phyloP scores from a whole-genome alignment of 2,888 invertebrate species.

The Frankliniella intonsa region DNA sequence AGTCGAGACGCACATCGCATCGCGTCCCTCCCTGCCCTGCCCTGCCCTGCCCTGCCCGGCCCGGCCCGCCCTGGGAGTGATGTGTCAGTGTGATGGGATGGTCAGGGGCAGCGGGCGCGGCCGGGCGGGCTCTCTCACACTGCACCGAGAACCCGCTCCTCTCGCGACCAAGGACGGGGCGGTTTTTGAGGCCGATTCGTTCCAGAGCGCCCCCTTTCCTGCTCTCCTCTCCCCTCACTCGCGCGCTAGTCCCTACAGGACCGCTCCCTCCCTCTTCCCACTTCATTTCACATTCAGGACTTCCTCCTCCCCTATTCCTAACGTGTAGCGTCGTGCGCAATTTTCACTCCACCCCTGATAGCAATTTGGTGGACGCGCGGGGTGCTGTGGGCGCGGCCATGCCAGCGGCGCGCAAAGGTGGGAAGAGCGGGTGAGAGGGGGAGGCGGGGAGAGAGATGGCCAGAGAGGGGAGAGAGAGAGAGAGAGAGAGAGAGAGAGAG shows the following conservation, averaged over 20 bases:
- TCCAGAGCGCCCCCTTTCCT: too few relatives aligned
- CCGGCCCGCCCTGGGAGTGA: neutral
- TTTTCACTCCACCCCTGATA: slow-evolving; percentile 6
- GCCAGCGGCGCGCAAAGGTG: too few relatives aligned
- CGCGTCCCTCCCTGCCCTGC: neutral
- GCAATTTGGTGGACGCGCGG: neutral
- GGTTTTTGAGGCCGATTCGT: neutral
- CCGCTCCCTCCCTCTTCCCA: neutral
- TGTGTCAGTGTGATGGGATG: neutral
- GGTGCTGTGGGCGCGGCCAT: neutral
- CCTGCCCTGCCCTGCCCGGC: neutral
- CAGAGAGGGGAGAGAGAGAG: too few relatives aligned
- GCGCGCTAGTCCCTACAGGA: neutral
- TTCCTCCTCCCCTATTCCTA: neutral
- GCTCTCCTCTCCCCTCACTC: neutral
- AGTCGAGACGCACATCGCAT: neutral
- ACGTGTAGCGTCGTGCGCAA: neutral
- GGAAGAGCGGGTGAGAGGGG: too few relatives aligned
- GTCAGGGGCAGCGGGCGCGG: neutral
- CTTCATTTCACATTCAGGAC: slow-evolving; percentile 10
- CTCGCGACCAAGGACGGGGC: neutral
- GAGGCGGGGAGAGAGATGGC: too few relatives aligned
- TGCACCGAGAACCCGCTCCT: neutral
- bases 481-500: too few relatives aligned
- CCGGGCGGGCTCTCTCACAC: neutral